A percentile compares a stretch with the other conserved stretches of the same genome.
Evolutionary conservation across 1,140 invertebrate genomes (phyloP).

Genomic region (Eulimnadia texana): DNA sequence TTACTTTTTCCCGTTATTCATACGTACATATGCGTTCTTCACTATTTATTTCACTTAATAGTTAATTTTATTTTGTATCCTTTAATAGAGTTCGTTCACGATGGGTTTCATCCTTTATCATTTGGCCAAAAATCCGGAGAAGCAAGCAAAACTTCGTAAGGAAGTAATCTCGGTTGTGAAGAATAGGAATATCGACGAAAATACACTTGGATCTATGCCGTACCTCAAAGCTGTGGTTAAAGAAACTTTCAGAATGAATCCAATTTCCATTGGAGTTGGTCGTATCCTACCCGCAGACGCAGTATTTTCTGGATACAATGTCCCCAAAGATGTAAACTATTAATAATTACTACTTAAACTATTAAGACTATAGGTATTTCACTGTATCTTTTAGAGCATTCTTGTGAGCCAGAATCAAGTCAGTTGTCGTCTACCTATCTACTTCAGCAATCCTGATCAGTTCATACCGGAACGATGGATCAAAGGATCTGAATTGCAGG

Average conservation of each 20-base stretch:
- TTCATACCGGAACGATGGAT: slow-evolving; percentile 70
- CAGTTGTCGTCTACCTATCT: slow-evolving; percentile 47
- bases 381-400: slow-evolving; percentile 46
- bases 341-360: slow-evolving; percentile 10
- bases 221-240: slow-evolving; percentile 69
- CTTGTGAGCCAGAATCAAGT: slow-evolving; percentile 79
- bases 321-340: slow-evolving; percentile 63
- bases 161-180: slow-evolving; percentile 44
- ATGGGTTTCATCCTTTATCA: slow-evolving; percentile 67
- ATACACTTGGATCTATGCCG: slow-evolving; percentile 40
- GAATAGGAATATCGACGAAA: slow-evolving; percentile 36
- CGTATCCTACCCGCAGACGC: slow-evolving; percentile 58
- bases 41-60: no score
- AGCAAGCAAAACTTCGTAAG: slow-evolving; percentile 53
- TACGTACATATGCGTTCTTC: background rate
- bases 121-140: slow-evolving; percentile 49
- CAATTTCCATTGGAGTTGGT: slow-evolving; percentile 64
- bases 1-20: slow-evolving; percentile 16
- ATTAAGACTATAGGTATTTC: background rate
- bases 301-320: slow-evolving; percentile 59
- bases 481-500: slow-evolving; percentile 31
- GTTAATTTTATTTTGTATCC: slow-evolving; percentile 5
- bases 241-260: slow-evolving; percentile 68
- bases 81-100: slow-evolving; percentile 61
- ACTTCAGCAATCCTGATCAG: slow-evolving; percentile 47